Evolutionary conservation across 1,140 invertebrate species (phyloP).

Genomic region (Eciton burchellii): DNA sequence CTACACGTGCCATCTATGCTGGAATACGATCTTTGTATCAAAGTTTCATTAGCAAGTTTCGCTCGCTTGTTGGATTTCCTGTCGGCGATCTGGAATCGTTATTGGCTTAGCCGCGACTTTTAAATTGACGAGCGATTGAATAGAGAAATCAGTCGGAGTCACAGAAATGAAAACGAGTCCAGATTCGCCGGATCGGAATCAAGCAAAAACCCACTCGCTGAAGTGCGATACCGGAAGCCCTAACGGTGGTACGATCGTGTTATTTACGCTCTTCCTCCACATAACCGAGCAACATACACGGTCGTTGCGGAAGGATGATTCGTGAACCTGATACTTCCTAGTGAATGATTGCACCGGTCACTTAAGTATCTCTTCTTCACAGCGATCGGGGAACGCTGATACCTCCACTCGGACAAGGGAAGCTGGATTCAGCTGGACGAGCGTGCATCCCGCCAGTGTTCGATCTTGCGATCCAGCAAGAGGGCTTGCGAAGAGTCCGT

Average conservation of each 20-base stretch:
- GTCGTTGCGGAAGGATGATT: background rate
- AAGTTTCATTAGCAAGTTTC: background rate
- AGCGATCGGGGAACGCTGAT: background rate
- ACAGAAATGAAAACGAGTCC: background rate
- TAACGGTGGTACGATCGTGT: conserved; percentile 1
- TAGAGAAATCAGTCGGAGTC: background rate
- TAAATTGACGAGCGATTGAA: conserved; percentile 19
- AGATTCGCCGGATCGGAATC: background rate
- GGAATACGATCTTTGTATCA: background rate
- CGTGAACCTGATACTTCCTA: conserved; percentile 5
- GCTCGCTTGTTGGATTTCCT: background rate
- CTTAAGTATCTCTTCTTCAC: conserved; percentile 13
- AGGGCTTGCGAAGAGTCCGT: background rate
- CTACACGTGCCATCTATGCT: background rate
- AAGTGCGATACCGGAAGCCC: conserved; percentile 4
- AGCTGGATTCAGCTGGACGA: background rate
- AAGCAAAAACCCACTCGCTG: background rate
- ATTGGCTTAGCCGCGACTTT: background rate
- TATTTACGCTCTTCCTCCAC: conserved; percentile 27
- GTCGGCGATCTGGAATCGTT: background rate
- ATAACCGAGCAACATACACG: background rate
- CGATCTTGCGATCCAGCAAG: background rate
- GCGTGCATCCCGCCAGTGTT: background rate
- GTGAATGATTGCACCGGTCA: conserved; percentile 1
- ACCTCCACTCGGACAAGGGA: background rate